Evolutionary conservation across 2,888 invertebrate species (phyloP), one percentile per base, ranked within the genome.

Genomic region (Acanthopleura granulata): DNA sequence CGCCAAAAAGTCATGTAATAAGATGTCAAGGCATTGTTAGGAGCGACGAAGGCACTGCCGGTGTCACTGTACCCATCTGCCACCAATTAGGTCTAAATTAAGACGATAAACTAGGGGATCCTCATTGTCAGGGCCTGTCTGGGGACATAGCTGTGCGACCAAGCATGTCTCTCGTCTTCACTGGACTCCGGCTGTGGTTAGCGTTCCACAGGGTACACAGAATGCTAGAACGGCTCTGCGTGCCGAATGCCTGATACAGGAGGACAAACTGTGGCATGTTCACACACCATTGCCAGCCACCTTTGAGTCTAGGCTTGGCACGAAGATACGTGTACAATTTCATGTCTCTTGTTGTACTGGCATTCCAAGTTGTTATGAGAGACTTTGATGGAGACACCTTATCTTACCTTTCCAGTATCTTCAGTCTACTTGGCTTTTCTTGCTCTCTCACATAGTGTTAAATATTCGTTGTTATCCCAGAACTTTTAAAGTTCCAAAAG

Each of bases 41-140:
- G 29, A 16, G 16, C 25, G 22, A 6, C 14, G 18, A 12, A 22
- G 29, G 66, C 27, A 16, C 22, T 1, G 25, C n/a, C n/a, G 29
- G 16, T 27, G 25, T 66, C 40, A 40, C 6, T 22, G 66, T 22
- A 27, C 66, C 66, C 66, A 66, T 66, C 66, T 66, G 66, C 66
- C 66, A 15, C 22, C 15, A 66, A 66, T 66, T 66, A 66, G 66
- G 25, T 25, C 16, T 6, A 27, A 66, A 66, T 66, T 66, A 66
- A 66, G 66, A 66, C 29, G 66, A 22, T 66, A 66, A 66, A 22
- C 16, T 16, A 12, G 62, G 15, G 62, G 11, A 62, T 62, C 22
- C 62, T 22, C 22, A n/a, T 66, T 66, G 66, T 66, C 6, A 22
- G 1, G 29, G 18, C 12, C 6, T 57, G 57, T 12, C 22, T 57